phyloP scores from a whole-genome alignment of 2,113 vertebrate genomes.

The Kobus ellipsiprymnus region DNA sequence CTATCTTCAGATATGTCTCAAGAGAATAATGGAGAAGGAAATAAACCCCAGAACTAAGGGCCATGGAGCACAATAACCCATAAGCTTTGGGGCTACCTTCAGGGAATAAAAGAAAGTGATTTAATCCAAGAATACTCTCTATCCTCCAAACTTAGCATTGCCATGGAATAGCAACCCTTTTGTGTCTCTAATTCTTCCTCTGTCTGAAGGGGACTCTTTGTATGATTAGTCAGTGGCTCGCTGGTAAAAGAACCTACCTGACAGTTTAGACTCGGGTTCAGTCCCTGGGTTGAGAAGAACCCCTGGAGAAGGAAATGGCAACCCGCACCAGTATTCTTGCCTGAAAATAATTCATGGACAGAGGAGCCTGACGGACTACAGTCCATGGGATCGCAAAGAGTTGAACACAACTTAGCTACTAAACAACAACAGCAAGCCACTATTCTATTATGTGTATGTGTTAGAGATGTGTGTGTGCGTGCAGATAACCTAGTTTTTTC shows the following conservation, averaged over 20 bases:
- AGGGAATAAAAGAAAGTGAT: not conserved
- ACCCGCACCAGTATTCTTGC: not conserved
- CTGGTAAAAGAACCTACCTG: not conserved
- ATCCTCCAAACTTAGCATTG: not conserved
- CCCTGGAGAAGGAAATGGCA: not conserved
- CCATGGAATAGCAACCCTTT: not conserved
- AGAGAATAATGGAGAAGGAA: not conserved
- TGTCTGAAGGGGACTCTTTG: not conserved
- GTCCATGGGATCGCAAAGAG: not conserved
- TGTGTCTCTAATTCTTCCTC: not conserved
- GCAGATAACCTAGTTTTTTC: not conserved
- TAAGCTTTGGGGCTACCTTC: not conserved
- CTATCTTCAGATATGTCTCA: not conserved
- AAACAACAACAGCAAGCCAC: not conserved
- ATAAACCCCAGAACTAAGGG: not conserved
- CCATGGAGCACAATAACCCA: not conserved
- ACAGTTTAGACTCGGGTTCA: not conserved
- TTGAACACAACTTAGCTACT: not conserved
- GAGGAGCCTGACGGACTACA: not conserved
- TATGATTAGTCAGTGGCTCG: not conserved
- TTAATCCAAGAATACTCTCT: not conserved
- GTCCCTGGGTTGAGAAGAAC: not conserved
- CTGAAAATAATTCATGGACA: not conserved
- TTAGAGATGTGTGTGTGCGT: no score
- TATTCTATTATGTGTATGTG: not conserved